Evolutionary conservation across 2,113 vertebrate species (phyloP).

Genomic region (Syrmaticus mikado): DNA sequence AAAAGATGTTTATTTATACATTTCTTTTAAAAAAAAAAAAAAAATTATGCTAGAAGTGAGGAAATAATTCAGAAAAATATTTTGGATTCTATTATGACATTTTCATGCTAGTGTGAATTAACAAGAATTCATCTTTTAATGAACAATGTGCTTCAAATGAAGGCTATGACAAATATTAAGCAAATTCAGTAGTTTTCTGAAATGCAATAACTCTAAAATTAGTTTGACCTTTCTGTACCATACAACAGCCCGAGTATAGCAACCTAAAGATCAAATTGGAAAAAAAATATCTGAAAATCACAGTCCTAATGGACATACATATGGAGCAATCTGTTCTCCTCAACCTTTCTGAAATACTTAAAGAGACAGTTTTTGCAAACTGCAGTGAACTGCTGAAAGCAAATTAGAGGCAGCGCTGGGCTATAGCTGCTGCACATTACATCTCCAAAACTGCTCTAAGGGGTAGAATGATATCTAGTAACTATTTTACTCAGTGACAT

Average conservation of each 20-base stretch:
- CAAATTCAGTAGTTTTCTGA: background rate
- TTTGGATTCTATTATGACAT: background rate
- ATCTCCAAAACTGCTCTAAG: background rate
- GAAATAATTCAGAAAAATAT: background rate
- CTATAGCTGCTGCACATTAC: background rate
- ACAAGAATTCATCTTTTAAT: background rate
- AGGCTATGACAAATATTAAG: background rate
- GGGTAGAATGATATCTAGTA: background rate
- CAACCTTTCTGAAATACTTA: background rate
- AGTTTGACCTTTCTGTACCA: background rate
- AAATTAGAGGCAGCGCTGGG: background rate
- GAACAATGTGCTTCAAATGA: background rate
- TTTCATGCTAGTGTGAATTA: background rate
- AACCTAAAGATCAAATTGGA: background rate
- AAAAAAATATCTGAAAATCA: background rate
- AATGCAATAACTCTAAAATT: background rate
- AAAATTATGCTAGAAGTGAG: background rate
- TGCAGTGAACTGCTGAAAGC: background rate
- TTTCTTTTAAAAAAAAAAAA: background rate
- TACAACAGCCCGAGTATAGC: background rate
- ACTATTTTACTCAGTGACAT: constrained; percentile 30
- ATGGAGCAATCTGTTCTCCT: background rate
- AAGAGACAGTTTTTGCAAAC: background rate
- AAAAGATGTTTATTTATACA: too few species aligned
- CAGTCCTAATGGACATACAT: background rate